Percentiles rank a stretch among this genome's conserved stretches.
These are phyloP conservation scores for Esox lucius DNA, from an alignment of 2,797 vertebrate species.

Conservation along the genomic window DNA sequence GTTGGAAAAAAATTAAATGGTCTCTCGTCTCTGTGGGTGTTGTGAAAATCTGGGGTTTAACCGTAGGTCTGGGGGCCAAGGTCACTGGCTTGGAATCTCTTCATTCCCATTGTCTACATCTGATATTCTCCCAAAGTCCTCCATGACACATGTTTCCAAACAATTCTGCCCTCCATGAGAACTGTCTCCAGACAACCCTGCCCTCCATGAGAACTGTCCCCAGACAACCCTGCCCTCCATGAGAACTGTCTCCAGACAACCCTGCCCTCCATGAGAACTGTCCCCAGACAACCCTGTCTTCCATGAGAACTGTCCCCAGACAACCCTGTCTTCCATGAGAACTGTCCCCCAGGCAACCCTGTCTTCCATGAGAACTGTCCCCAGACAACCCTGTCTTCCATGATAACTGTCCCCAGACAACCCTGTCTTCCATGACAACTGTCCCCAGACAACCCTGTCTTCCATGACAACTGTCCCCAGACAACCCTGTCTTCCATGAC, in stretches of 20 bases:
- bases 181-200: too few species aligned
- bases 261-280: slow-evolving; percentile 23
- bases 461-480: slow-evolving; percentile 36
- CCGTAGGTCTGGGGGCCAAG: slow-evolving; percentile 60
- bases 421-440: too few species aligned
- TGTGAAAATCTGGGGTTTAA: slow-evolving; percentile 41
- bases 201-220: slow-evolving; percentile 32
- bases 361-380: too few species aligned
- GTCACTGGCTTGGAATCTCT: slow-evolving; percentile 71
- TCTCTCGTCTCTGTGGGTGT: slow-evolving; percentile 46
- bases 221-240: background rate
- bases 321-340: background rate
- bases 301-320: too few species aligned
- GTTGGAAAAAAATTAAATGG: slow-evolving; percentile 64
- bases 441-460: too few species aligned
- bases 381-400: too few species aligned
- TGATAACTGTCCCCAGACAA: slow-evolving; percentile 36
- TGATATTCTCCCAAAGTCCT: slow-evolving; percentile 51
- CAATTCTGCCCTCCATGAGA: slow-evolving; percentile 36
- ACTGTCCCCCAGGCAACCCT: too few species aligned
- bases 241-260: too few species aligned
- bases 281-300: slow-evolving; percentile 1
- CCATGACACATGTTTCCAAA: slow-evolving; percentile 61
- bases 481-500: too few species aligned
- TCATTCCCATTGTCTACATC: slow-evolving; percentile 58